A percentile compares a stretch with the other conserved stretches of the same genome.
These are phyloP conservation scores for Aptenodytes patagonicus DNA, from an alignment of 2,113 vertebrate genomes.

Conservation along the genomic window DNA sequence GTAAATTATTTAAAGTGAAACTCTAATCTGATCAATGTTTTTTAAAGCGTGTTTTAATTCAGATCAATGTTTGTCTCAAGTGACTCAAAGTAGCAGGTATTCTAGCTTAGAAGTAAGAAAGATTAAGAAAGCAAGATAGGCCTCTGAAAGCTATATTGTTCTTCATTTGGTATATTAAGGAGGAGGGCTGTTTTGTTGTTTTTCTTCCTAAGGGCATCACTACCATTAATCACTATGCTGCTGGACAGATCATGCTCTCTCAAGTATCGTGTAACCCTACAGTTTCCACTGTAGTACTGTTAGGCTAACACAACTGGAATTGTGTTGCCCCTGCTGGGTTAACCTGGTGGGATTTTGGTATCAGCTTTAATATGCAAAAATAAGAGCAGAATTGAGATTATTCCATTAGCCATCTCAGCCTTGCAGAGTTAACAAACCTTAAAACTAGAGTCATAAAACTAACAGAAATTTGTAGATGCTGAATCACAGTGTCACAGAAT, in stretches of 20 bases:
- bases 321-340: background rate
- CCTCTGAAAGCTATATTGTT: background rate
- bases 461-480: background rate
- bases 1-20: conserved; percentile 2
- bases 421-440: background rate
- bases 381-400: background rate
- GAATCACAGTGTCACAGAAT: background rate
- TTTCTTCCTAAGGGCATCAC: background rate
- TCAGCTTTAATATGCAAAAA: background rate
- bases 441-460: background rate
- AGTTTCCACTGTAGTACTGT: background rate
- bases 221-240: background rate
- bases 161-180: background rate
- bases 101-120: background rate
- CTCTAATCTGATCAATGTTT: background rate
- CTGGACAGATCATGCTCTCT: background rate
- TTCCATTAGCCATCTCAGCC: background rate
- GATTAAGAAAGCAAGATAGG: background rate
- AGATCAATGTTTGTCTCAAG: background rate
- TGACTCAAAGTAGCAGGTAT: background rate
- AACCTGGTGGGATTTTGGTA: background rate
- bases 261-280: background rate
- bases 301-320: background rate
- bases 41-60: background rate
- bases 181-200: background rate